phyloP scores from a whole-genome alignment of 2,888 invertebrate species.

The Apotomis betuletana region DNA sequence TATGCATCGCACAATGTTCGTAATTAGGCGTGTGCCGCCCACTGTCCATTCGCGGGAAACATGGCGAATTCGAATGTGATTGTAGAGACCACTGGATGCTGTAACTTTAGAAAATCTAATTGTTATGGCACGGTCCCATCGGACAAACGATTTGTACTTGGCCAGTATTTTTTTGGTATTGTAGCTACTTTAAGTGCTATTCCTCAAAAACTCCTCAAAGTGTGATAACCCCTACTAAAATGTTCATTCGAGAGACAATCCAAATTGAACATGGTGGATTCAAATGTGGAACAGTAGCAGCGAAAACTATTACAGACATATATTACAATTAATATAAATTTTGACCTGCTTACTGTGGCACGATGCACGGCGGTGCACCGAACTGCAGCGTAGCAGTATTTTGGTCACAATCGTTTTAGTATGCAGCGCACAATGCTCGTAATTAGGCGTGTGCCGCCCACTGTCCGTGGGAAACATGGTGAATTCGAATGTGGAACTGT shows the following conservation, averaged over 20 bases:
- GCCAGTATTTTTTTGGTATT: too few species aligned
- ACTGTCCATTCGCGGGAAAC: constrained; percentile 25
- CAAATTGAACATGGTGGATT: constrained; percentile 28
- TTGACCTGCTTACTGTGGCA: constrained; percentile 3
- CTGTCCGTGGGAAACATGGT: constrained; percentile 34
- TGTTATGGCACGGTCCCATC: too few species aligned
- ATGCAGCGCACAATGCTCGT: constrained; percentile 47
- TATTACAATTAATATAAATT: background rate
- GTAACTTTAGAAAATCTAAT: background rate
- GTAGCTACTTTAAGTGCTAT: too few species aligned
- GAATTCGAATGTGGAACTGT: constrained; percentile 23
- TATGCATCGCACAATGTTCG: constrained; percentile 46
- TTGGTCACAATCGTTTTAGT: constrained; percentile 47
- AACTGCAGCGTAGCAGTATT: constrained; percentile 40
- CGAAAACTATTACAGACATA: background rate
- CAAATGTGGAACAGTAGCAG: constrained; percentile 15
- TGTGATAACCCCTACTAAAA: too few species aligned
- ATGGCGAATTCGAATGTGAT: constrained; percentile 31
- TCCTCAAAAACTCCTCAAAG: too few species aligned
- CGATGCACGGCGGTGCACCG: constrained; percentile 4
- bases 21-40: constrained; percentile 47
- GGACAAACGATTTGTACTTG: too few species aligned
- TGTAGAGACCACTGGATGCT: background rate
- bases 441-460: constrained; percentile 46
- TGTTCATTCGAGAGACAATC: too few species aligned